phyloP scores from a whole-genome alignment of 2,797 vertebrate genomes.

The Lophotriccus pileatus region DNA sequence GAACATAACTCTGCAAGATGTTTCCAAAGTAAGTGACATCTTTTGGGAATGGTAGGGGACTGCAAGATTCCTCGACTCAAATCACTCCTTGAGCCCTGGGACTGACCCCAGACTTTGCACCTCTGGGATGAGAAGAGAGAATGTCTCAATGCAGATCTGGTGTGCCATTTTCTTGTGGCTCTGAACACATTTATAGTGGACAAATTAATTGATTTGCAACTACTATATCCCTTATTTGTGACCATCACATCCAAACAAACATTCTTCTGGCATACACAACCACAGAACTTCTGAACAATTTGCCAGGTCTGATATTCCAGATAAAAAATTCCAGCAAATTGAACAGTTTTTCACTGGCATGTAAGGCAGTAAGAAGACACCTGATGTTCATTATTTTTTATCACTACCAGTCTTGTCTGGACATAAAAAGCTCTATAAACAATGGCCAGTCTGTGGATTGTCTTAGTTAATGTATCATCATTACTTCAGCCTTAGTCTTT shows the following conservation, averaged over 20 bases:
- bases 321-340: neutral
- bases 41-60: neutral
- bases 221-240: neutral
- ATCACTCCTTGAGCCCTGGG: neutral
- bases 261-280: neutral
- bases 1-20: neutral
- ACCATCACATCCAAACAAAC: neutral
- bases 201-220: neutral
- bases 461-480: slow-evolving; percentile 47
- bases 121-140: neutral
- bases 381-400: slow-evolving; percentile 59
- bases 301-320: neutral
- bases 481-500: slow-evolving; percentile 3
- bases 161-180: rapidly evolving
- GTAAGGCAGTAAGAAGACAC: neutral
- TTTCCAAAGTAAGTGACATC: neutral
- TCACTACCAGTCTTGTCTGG: slow-evolving; percentile 24
- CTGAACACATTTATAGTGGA: neutral
- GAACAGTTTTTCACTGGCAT: neutral
- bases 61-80: neutral
- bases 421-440: slow-evolving; percentile 35
- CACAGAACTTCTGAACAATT: neutral
- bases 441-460: slow-evolving; percentile 7
- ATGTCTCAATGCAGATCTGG: neutral
- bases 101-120: neutral